Percentiles rank a stretch among this genome's conserved stretches.
These are phyloP conservation scores for Tortrix viridana DNA, from an alignment of 2,888 invertebrate species.

Conservation along the genomic window DNA sequence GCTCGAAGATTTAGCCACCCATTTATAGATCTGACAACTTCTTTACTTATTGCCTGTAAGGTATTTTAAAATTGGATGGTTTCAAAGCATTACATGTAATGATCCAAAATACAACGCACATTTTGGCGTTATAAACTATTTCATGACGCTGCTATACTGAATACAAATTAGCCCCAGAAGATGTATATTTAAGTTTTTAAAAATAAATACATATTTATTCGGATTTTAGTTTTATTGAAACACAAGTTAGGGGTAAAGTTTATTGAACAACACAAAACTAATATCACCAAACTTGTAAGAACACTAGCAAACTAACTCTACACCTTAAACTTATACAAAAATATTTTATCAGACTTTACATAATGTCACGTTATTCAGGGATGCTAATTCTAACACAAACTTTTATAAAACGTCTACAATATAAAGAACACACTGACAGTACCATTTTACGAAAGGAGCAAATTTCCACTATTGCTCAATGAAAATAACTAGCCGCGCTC, in stretches of 20 bases:
- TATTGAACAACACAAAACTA: conserved; percentile 33
- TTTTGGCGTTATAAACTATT: background rate
- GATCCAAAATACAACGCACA: background rate
- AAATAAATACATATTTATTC: conserved; percentile 25
- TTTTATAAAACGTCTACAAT: conserved; percentile 16
- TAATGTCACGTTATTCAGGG: conserved; percentile 12
- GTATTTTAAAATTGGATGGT: no score
- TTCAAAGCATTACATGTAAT: no score
- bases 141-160: background rate
- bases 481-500: background rate
- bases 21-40: no score
- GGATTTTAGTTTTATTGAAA: conserved; percentile 26
- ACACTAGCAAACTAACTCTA: conserved; percentile 30
- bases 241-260: conserved; percentile 11
- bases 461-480: background rate
- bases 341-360: conserved; percentile 33
- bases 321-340: conserved; percentile 26
- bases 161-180: background rate
- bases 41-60: no score
- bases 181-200: conserved; percentile 24
- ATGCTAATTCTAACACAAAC: background rate
- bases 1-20: no score
- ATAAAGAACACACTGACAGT: conserved; percentile 48
- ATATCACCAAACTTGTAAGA: conserved; percentile 16
- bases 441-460: conserved; percentile 28